Evolutionary conservation across 2,888 invertebrate species (phyloP), one percentile per base, ranked within the genome.

Genomic region (Axea sp.): DNA sequence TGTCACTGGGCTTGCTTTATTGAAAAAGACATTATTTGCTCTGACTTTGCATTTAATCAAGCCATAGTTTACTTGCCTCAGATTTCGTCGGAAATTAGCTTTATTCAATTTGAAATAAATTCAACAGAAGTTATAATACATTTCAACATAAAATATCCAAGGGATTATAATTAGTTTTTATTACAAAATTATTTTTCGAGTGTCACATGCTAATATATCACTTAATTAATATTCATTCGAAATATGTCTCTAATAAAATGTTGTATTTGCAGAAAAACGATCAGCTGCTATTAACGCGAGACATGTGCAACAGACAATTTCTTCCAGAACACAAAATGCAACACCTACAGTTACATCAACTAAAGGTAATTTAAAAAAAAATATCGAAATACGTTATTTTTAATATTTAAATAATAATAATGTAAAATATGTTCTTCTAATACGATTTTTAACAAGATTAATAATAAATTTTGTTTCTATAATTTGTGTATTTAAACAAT

Each of bases 311-410:
- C 31, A 33, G 9, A 55, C 45, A 2, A 6, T 51, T 24, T 22
- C 41, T 0, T 17, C 64, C 12, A 33, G 47, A 31, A 37, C 45
- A 2, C 45, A 53, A 12, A 67, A 57, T n/a, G 14, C 39, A 11
- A 8, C 49, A 19, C 33, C 31, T 35, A 30, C 64, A n/a, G 33
- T 53, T 15, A 24, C 39, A 30, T 19, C 64, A 15, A 37, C 12
- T 28, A 55, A 65, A 65, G 65, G 65, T 55, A 65, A 65, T 43
- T n/a, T n/a, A n/a, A n/a, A n/a, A n/a, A n/a, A n/a, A n/a, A n/a
- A n/a, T n/a, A n/a, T n/a, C n/a, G n/a, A n/a, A n/a, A n/a, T n/a
- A n/a, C n/a, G n/a, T n/a, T n/a, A n/a, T n/a, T n/a, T n/a, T n/a
- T n/a, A n/a, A n/a, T n/a, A n/a, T n/a, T n/a, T n/a, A n/a, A n/a